Conservation (phyloP, 2,888 invertebrate genomes). For the Caenorhabditis japonica region DNA sequence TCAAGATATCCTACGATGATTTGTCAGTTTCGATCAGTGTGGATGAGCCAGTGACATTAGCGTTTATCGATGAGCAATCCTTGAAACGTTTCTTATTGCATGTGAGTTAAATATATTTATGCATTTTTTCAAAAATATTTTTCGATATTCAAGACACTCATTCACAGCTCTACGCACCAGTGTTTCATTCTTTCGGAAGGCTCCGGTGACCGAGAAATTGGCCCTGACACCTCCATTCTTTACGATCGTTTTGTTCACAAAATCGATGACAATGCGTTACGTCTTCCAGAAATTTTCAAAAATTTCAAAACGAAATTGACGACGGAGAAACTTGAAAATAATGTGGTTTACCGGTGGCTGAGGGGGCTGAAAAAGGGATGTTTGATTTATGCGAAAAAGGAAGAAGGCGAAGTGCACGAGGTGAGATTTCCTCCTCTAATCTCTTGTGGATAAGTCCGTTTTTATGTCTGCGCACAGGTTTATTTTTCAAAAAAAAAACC, state of each 20-base stretch:
- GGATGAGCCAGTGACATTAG: neutral
- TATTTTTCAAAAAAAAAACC: no score
- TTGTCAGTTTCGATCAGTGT: neutral
- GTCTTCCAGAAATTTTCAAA: constrained; percentile 10
- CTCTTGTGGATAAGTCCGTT: no score
- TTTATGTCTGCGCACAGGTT: no score
- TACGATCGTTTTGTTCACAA: neutral
- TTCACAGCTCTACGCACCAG: neutral
- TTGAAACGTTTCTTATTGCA: constrained; percentile 3
- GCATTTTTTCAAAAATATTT: no score
- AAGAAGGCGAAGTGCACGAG: neutral
- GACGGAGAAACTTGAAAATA: neutral
- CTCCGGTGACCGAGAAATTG: neutral
- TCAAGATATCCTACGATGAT: neutral
- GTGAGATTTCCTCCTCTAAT: neutral
- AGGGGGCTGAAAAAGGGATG: neutral
- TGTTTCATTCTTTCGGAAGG: neutral
- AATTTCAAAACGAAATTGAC: constrained; percentile 15
- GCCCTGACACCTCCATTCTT: neutral
- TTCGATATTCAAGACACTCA: neutral
- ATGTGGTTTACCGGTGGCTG: neutral
- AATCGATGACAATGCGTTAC: constrained; percentile 6
- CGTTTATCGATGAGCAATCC: constrained; percentile 1
- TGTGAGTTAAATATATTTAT: no score
- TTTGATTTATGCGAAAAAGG: neutral